These are phyloP conservation scores for Vireo griseus DNA, from an alignment of 2,797 vertebrate species.

Conservation along the genomic window DNA sequence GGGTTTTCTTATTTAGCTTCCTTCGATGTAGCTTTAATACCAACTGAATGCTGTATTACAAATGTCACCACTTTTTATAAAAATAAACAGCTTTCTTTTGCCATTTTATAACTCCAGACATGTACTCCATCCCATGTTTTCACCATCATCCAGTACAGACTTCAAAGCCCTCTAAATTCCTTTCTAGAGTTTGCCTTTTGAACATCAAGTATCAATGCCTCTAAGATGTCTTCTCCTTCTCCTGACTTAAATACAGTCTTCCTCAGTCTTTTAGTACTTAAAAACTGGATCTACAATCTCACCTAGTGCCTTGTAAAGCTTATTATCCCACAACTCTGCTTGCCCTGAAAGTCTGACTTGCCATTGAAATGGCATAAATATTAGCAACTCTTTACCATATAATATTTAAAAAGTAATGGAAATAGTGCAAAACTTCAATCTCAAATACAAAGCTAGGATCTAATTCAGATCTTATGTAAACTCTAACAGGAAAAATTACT, in stretches of 20 bases:
- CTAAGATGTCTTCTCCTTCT: not conserved
- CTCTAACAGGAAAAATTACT: not conserved
- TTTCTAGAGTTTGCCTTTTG: not conserved
- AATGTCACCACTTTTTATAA: not conserved
- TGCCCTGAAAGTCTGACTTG: not conserved
- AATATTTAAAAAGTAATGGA: not conserved
- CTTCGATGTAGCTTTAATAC: not conserved
- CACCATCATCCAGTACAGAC: not conserved
- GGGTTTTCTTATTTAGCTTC: not conserved
- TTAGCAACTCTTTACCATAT: not conserved
- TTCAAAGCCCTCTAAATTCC: not conserved
- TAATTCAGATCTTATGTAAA: not conserved
- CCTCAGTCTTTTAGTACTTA: not conserved
- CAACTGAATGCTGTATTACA: not conserved
- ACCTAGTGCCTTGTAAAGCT: not conserved
- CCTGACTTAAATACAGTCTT: not conserved
- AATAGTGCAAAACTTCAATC: not conserved
- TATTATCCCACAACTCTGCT: not conserved
- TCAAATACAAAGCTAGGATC: not conserved
- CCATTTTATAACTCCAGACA: not conserved
- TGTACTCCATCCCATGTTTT: not conserved
- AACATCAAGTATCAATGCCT: not conserved
- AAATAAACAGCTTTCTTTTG: not conserved
- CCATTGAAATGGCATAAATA: not conserved
- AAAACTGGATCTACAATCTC: not conserved